Conservation (phyloP, 2,888 invertebrate species). For the Drosophila imparisetae region DNA sequence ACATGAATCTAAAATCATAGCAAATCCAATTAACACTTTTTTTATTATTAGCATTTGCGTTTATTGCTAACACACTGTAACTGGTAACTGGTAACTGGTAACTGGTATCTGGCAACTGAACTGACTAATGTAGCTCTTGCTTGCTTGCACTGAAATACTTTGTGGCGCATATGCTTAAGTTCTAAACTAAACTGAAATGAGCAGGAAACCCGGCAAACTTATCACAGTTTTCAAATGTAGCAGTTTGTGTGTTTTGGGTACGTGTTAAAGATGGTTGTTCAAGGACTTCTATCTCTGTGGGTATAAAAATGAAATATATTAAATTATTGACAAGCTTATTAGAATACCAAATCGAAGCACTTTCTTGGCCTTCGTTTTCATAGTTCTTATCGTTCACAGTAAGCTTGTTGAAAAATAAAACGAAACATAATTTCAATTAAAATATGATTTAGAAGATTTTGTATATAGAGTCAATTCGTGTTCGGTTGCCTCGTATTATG, state of each 20-base stretch:
- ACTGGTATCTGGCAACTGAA: not conserved
- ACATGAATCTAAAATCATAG: not conserved
- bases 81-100: not conserved
- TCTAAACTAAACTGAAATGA: conserved; percentile 7
- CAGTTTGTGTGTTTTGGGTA: not conserved
- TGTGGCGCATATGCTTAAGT: conserved; percentile 13
- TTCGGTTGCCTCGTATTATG: not conserved
- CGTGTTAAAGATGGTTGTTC: not conserved
- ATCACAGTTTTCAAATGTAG: conserved; percentile 20
- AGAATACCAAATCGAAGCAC: not conserved
- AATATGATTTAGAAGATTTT: not conserved
- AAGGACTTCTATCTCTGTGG: not conserved
- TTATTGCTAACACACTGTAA: conserved; percentile 6
- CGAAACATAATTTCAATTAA: not conserved
- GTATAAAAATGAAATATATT: not conserved
- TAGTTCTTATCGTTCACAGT: not conserved
- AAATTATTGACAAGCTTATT: not conserved
- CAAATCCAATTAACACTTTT: too few species aligned
- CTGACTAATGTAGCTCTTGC: not conserved
- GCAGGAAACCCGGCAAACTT: conserved; percentile 5
- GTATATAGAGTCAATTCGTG: not conserved
- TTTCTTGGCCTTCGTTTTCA: not conserved
- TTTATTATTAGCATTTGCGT: not conserved
- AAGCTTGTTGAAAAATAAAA: not conserved
- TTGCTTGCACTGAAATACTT: conserved; percentile 10